Percentiles rank a stretch among this genome's conserved stretches.
phyloP scores from a whole-genome alignment of 2,888 invertebrate species.

The Branchipolynoe longqiensis region DNA sequence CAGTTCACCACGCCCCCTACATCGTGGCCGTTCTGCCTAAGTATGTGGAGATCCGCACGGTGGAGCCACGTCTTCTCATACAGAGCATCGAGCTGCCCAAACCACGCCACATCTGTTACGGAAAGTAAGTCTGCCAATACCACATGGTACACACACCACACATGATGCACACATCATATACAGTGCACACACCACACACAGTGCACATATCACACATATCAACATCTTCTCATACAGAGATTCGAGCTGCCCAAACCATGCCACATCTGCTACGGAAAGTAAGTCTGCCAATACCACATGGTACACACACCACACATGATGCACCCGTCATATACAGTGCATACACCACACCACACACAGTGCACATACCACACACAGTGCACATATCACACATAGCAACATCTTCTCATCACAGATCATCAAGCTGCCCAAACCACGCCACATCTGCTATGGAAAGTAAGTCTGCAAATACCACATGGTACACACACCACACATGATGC shows the following conservation, averaged over 20 bases:
- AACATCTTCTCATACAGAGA: slow-evolving; percentile 90
- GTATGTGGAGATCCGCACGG: slow-evolving; percentile 91
- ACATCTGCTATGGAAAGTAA: slow-evolving; percentile 78
- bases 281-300: too few species aligned
- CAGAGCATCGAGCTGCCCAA: slow-evolving; percentile 88
- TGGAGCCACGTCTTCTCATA: slow-evolving; percentile 90
- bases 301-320: too few species aligned
- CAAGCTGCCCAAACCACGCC: slow-evolving; percentile 83
- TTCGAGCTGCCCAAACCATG: slow-evolving; percentile 85
- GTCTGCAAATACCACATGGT: too few species aligned
- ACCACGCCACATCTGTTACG: slow-evolving; percentile 77
- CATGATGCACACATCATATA: too few species aligned
- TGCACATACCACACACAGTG: too few species aligned
- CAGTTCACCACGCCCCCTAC: slow-evolving; percentile 96
- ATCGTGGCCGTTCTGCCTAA: slow-evolving; percentile 92
- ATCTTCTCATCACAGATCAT: slow-evolving; percentile 91
- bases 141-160: too few species aligned
- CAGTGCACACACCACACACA: too few species aligned
- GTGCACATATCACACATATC: too few species aligned
- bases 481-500: too few species aligned
- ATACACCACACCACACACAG: too few species aligned
- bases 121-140: slow-evolving; percentile 75
- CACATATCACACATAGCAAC: too few species aligned
- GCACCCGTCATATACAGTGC: too few species aligned
- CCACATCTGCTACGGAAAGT: slow-evolving; percentile 78